phyloP scores from a whole-genome alignment of 2,113 vertebrate species.

The Upupa epops region DNA sequence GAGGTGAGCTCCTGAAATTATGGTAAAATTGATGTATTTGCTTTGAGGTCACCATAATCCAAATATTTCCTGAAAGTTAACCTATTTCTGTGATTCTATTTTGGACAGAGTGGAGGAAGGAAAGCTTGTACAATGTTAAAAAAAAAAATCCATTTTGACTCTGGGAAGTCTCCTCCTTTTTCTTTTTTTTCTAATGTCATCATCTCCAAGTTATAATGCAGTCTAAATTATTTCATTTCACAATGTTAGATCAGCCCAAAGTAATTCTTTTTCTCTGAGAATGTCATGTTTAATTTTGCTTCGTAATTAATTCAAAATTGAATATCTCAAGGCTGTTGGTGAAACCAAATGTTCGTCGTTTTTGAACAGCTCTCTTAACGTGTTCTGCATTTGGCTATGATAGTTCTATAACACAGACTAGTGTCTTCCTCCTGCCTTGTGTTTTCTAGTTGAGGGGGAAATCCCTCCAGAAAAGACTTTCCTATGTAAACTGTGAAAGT shows the following conservation, averaged over 20 bases:
- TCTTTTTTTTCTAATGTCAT: neutral
- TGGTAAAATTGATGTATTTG: neutral
- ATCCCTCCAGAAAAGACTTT: neutral
- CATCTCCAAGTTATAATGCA: neutral
- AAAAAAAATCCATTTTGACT: neutral
- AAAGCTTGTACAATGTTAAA: neutral
- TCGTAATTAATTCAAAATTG: neutral
- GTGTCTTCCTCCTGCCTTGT: neutral
- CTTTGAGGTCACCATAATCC: neutral
- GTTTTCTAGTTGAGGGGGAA: neutral
- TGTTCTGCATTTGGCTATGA: neutral
- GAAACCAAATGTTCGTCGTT: neutral
- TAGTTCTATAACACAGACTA: neutral
- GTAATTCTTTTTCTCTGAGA: neutral
- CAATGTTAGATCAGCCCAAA: neutral
- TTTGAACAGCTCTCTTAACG: neutral
- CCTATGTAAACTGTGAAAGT: neutral
- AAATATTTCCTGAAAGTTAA: neutral
- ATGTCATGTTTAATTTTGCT: neutral
- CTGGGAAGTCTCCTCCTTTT: neutral
- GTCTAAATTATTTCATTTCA: neutral
- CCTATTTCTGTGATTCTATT: neutral
- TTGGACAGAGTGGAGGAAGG: neutral
- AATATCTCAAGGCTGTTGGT: neutral
- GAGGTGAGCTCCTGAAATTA: neutral